phyloP scores from a whole-genome alignment of 2,797 vertebrate species.

The Syndactyla subalaris region DNA sequence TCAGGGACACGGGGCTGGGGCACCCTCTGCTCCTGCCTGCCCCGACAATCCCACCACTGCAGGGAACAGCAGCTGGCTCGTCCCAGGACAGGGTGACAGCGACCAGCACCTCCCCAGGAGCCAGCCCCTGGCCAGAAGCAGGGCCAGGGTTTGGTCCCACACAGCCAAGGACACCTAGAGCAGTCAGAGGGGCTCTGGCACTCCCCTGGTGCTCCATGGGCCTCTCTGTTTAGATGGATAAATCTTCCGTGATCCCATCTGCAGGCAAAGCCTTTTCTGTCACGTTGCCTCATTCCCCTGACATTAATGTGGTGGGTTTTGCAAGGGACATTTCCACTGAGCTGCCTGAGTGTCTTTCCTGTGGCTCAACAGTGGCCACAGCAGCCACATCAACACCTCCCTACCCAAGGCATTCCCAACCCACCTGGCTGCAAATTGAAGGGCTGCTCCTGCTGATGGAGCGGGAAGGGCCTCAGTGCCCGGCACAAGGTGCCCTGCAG shows the following conservation, averaged over 20 bases:
- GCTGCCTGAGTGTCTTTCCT: neutral
- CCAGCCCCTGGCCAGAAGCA: neutral
- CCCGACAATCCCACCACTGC: fast-evolving
- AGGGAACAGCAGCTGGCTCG: neutral
- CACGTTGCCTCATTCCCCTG: neutral
- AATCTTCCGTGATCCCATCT: neutral
- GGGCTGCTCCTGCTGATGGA: neutral
- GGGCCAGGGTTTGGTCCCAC: neutral
- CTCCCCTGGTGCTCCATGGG: neutral
- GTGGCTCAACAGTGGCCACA: neutral
- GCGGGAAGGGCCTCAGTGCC: neutral
- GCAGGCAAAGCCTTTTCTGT: neutral
- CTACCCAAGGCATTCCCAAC: neutral
- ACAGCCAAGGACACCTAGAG: neutral
- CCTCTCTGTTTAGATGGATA: neutral
- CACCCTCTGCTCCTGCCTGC: neutral
- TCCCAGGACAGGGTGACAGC: neutral
- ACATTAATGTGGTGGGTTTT: neutral
- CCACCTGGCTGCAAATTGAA: fast-evolving
- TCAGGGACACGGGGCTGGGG: fast-evolving
- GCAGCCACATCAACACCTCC: fast-evolving
- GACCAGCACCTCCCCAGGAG: neutral
- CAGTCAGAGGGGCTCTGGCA: neutral
- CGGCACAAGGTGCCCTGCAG: too few species aligned
- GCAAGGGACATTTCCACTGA: neutral